A percentile compares a stretch with the other conserved stretches of the same genome.
Evolutionary conservation across 1,140 invertebrate species (phyloP).

Genomic region (Drosophila triauraria): DNA sequence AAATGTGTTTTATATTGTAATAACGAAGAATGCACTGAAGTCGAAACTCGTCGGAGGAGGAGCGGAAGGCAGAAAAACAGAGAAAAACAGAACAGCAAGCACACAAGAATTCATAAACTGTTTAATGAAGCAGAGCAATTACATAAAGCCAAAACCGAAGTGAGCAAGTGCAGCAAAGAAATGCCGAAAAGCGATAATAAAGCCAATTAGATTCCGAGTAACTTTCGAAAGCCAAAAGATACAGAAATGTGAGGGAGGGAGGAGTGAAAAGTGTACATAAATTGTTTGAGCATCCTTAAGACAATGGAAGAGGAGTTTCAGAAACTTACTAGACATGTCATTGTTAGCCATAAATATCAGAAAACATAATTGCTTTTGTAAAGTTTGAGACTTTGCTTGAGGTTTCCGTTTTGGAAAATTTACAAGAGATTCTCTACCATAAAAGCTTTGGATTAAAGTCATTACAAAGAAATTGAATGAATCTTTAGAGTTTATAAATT

Average conservation of each 20-base stretch:
- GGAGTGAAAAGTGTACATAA: background rate
- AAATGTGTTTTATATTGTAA: constrained; percentile 69
- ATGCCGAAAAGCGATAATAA: constrained; percentile 24
- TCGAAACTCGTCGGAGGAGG: constrained; percentile 42
- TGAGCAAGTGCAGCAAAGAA: constrained; percentile 28
- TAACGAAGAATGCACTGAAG: constrained; percentile 65
- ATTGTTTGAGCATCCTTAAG: background rate
- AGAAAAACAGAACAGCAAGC: constrained; percentile 7
- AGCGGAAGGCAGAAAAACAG: constrained; percentile 1
- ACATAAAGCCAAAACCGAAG: constrained; percentile 58
- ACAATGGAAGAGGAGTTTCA: background rate
- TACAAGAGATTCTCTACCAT: too few species aligned
- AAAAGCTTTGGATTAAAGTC: background rate
- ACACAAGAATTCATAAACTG: constrained; percentile 68
- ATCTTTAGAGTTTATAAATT: background rate
- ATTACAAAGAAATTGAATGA: background rate
- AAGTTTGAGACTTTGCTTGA: background rate
- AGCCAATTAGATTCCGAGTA: constrained; percentile 32
- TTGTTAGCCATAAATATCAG: background rate
- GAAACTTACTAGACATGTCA: background rate
- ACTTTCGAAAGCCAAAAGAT: constrained; percentile 13
- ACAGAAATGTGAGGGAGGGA: background rate
- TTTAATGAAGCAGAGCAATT: constrained; percentile 79
- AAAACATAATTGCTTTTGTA: background rate
- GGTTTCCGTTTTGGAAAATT: too few species aligned